Evolutionary conservation across 2,888 invertebrate genomes (phyloP), one percentile per base, ranked within the genome.

Genomic region (Machimus rusticus): DNA sequence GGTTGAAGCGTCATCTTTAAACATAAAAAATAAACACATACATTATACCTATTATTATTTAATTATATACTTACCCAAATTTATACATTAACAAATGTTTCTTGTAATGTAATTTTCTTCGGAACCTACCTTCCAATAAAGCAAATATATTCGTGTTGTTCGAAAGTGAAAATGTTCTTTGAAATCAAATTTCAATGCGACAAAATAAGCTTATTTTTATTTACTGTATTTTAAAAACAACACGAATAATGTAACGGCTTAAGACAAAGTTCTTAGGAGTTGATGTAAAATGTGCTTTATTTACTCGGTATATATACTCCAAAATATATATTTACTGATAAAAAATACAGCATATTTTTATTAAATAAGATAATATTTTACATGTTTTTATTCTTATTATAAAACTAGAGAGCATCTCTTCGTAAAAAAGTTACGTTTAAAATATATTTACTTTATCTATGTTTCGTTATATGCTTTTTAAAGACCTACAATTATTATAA

Each of bases 371-470:
- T 88, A 88, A 51, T 81, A 81, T 88, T 88, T 88, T 88, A 88
- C 88, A 88, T 86, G 86, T 77, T 57, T 86, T 76, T 82, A 86
- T 88, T 88, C 84, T 87, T 79, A 78, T 77, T 87, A 88, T 87
- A 88, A 88, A 88, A 88, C 88, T 88, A 88, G 88, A 88, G 88
- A 88, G 88, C 88, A 87, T 88, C 88, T 88, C 87, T 88, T 88
- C 74, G 77, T 77, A 86, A 86, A 86, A 77, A 77, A 77, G 39
- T 88, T 86, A 86, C 55, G 77, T 87, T 87, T 87, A 86, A 86
- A 86, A 87, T 86, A 87, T 87, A 87, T 74, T 85, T 86, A 84
- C 78, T 86, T 89, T 89, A 88, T 89, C 87, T 89, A 88, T 89
- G 88, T 88, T 78, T 81, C 55, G 46, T 81, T 85, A 85, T 43